Evolutionary conservation across 37 sponge, comb jelly and placozoan genomes (phyloP).

Genomic region (Chondrilla cf. caribensis): DNA sequence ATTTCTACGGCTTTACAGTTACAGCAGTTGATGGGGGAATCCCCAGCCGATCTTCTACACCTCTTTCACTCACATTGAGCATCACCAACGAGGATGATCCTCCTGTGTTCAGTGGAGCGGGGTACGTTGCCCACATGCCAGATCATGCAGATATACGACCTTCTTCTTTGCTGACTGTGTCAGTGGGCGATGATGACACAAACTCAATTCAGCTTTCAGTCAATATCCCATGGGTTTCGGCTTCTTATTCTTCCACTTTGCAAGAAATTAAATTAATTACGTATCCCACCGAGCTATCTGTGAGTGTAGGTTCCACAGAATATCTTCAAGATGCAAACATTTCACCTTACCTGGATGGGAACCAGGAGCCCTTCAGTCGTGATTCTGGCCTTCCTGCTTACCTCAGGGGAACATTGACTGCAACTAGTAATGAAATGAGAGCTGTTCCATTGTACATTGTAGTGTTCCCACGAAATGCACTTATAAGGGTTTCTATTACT

Average conservation of each 20-base stretch:
- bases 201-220: not conserved
- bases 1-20: not conserved
- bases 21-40: not conserved
- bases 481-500: not conserved
- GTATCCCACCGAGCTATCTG: no score
- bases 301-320: not conserved
- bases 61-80: not conserved
- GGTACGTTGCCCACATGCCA: not conserved
- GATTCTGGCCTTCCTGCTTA: not conserved
- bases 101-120: not conserved
- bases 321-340: not conserved
- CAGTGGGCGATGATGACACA: no score
- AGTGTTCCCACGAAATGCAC: not conserved
- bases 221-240: not conserved
- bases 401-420: not conserved
- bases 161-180: no score
- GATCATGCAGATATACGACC: not conserved
- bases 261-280: not conserved
- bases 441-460: constrained; percentile 14
- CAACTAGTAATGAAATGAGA: not conserved
- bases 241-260: not conserved
- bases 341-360: not conserved
- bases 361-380: not conserved
- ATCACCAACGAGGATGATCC: not conserved
- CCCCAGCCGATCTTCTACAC: not conserved